Percentiles rank a stretch among this genome's conserved stretches.
Conservation (phyloP, 2,113 vertebrate genomes). For the Pluvianellus socialis region DNA sequence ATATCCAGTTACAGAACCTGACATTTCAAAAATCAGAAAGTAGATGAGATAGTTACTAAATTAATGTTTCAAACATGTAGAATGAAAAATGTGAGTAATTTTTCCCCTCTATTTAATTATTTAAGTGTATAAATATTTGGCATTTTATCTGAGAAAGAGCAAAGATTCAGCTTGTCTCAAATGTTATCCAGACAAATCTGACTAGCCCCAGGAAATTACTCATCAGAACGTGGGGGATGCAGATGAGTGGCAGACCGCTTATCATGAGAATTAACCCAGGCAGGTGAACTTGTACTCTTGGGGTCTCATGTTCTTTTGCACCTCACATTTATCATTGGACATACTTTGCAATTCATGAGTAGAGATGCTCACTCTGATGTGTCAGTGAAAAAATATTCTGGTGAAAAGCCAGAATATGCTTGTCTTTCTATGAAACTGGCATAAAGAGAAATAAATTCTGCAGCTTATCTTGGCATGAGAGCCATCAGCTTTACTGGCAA, state of each 20-base stretch:
- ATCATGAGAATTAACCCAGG: background rate
- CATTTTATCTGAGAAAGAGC: background rate
- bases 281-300: background rate
- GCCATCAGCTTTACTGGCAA: background rate
- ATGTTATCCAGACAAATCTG: background rate
- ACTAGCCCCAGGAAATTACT: background rate
- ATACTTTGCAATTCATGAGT: slow-evolving; percentile 6
- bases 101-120: background rate
- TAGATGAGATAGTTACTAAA: slow-evolving; percentile 12
- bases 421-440: slow-evolving; percentile 28
- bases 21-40: slow-evolving; percentile 34
- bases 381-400: background rate
- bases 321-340: background rate
- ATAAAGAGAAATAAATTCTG: background rate
- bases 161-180: background rate
- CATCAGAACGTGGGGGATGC: background rate
- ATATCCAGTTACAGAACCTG: background rate
- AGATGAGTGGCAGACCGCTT: background rate
- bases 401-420: background rate
- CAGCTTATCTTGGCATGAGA: background rate
- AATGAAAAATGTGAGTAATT: background rate
- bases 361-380: background rate
- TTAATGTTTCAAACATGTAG: background rate
- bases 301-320: background rate
- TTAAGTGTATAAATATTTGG: slow-evolving; percentile 11